Base-by-base conservation (phyloP, 2,797 vertebrate genomes). In the Linurgus olivaceus region DNA sequence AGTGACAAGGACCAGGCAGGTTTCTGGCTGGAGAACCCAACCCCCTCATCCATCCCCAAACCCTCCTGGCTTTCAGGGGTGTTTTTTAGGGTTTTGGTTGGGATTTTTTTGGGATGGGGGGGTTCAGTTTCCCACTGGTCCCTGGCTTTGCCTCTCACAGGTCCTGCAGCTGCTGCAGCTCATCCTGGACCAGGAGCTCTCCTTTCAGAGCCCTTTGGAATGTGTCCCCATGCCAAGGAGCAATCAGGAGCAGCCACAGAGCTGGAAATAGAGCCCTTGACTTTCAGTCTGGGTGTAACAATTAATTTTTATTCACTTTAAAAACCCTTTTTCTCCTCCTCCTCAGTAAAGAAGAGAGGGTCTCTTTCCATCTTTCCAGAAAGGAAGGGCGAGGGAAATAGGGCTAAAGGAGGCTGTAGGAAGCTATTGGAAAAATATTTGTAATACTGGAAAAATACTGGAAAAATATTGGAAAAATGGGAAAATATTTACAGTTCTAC, bases 251-350 rank as follows among this genome's bases (percentile, higher is more conserved):
- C 70, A 94, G 88, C 55, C 66, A 14, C 77, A 73, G 68, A 58
- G 80, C 92, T 79, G 81, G 70, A 97, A 97, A 95, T 82, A 86
- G 83, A 88, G 68, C 55, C 79, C 88, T 93, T 76, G 92, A 93
- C 81, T 95, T 94, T 58, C 92, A 83, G 55, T 79, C 57, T 59
- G 71, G 33, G 9, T 73, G 74, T 20, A 80, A 86, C 68, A n/a
- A 88, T 89, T 93, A 59, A 79, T 91, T 95, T 80, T 79, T 62
- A 51, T 83, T 90, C 81, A 54, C 38, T 93, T 82, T 38, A 81
- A 87, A 86, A 58, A 9, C 5, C 20, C 42, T 8, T 73, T 29
- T 24, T 11, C 20, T 58, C 26, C n/a, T 58, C 42, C 42, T 58
- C 16, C 33, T 31, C 35, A 29, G 20, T 24, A 37, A 58, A 58